phyloP scores from a whole-genome alignment of 2,888 invertebrate genomes.

The Hylaea fasciaria region DNA sequence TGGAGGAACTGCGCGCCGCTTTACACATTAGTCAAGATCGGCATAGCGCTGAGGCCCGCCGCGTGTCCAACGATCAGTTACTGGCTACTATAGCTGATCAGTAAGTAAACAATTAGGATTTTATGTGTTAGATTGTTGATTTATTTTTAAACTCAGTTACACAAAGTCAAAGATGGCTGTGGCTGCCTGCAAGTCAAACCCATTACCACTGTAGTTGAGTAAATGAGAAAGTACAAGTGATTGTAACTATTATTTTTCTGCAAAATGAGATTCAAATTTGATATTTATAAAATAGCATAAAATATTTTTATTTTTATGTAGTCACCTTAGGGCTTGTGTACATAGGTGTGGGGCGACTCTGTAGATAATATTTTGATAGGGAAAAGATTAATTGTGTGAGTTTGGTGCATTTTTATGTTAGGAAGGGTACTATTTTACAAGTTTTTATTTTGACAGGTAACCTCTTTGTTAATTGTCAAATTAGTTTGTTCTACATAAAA shows the following conservation, averaged over 20 bases:
- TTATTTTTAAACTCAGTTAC: slow-evolving; percentile 73
- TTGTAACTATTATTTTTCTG: slow-evolving; percentile 43
- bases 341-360: slow-evolving; percentile 1
- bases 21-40: slow-evolving; percentile 95
- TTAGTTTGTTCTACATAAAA: background rate
- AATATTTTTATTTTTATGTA: slow-evolving; percentile 2
- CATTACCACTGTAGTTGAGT: slow-evolving; percentile 44
- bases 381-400: background rate
- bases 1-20: slow-evolving; percentile 92
- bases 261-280: slow-evolving; percentile 31
- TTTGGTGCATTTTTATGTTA: slow-evolving; percentile 9
- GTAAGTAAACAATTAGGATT: slow-evolving; percentile 85
- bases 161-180: slow-evolving; percentile 79
- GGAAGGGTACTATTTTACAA: slow-evolving; percentile 34
- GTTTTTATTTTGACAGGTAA: slow-evolving; percentile 64
- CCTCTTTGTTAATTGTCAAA: slow-evolving; percentile 61
- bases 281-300: slow-evolving; percentile 4
- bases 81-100: slow-evolving; percentile 94
- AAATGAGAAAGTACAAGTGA: slow-evolving; percentile 33
- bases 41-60: slow-evolving; percentile 95
- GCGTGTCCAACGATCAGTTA: slow-evolving; percentile 96
- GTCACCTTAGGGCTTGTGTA: slow-evolving; percentile 5
- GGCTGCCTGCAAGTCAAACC: slow-evolving; percentile 54
- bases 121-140: slow-evolving; percentile 57
- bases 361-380: slow-evolving; percentile 3